Percentiles rank a stretch among this genome's conserved stretches.
These are phyloP conservation scores for Epinephelus moara DNA, from an alignment of 2,113 vertebrate species.

Conservation along the genomic window DNA sequence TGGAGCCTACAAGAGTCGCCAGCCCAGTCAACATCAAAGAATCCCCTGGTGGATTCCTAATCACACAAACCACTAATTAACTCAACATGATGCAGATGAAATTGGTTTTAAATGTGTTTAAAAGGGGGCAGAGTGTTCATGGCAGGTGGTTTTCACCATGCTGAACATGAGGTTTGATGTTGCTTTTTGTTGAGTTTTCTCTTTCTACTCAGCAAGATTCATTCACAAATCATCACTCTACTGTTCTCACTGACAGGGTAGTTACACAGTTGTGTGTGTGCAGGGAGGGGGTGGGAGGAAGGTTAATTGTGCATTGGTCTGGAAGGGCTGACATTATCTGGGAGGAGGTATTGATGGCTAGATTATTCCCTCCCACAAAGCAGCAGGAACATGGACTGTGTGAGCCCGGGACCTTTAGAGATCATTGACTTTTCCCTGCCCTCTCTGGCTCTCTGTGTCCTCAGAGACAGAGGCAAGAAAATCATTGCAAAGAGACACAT, in stretches of 20 bases:
- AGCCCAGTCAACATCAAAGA: slow-evolving; percentile 40
- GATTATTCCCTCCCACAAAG: slow-evolving; percentile 23
- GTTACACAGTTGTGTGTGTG: background rate
- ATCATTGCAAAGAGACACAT: background rate
- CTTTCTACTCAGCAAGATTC: background rate
- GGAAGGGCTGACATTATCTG: slow-evolving; percentile 51
- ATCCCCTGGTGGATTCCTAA: slow-evolving; percentile 36
- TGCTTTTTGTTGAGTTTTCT: background rate
- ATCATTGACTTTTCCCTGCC: background rate
- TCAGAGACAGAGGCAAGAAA: no score
- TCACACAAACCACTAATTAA: slow-evolving; percentile 50
- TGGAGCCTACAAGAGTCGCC: slow-evolving; percentile 31
- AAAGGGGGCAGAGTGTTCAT: slow-evolving; percentile 5
- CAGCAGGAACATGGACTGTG: background rate
- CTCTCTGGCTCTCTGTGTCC: background rate
- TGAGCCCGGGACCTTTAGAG: background rate
- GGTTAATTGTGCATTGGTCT: slow-evolving; percentile 29
- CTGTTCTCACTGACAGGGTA: slow-evolving; percentile 14
- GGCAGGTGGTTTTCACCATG: slow-evolving; percentile 1
- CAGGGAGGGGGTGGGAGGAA: background rate
- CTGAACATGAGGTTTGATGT: background rate
- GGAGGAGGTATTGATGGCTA: slow-evolving; percentile 37
- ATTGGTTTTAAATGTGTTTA: slow-evolving; percentile 22
- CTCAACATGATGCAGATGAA: slow-evolving; percentile 44
- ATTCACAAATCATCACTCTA: background rate